A percentile compares a stretch with the other conserved stretches of the same genome.
These are phyloP conservation scores for Gandaritis pyraliata DNA, from an alignment of 2,888 invertebrate genomes.

Conservation along the genomic window DNA sequence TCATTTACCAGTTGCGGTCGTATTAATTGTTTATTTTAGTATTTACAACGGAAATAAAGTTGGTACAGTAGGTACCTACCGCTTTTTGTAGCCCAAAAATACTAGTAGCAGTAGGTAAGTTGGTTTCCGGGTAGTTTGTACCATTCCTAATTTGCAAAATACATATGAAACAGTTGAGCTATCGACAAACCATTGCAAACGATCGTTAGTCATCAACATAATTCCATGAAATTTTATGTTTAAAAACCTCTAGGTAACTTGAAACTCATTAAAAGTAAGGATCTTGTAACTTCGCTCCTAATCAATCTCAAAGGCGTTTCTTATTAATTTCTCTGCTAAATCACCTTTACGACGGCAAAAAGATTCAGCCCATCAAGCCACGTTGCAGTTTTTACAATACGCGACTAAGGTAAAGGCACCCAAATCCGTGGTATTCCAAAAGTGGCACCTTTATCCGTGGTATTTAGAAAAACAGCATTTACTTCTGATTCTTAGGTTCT, in stretches of 20 bases:
- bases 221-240: constrained; percentile 19
- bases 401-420: too few relatives aligned
- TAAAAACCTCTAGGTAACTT: constrained; percentile 22
- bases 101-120: too few relatives aligned
- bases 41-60: constrained; percentile 1
- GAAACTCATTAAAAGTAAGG: constrained; percentile 44
- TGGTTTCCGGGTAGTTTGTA: too few relatives aligned
- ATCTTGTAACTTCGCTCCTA: constrained; percentile 63
- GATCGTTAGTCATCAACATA: constrained; percentile 17
- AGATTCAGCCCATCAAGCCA: constrained; percentile 76
- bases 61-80: neutral
- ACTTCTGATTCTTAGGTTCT: too few relatives aligned
- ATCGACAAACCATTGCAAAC: too few relatives aligned
- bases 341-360: constrained; percentile 74
- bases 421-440: too few relatives aligned
- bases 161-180: too few relatives aligned
- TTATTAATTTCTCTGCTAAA: constrained; percentile 77
- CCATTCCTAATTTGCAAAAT: too few relatives aligned
- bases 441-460: too few relatives aligned
- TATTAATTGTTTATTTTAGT: constrained; percentile 13
- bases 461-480: too few relatives aligned
- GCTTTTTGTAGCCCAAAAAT: too few relatives aligned
- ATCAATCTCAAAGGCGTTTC: constrained; percentile 72
- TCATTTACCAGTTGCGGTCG: constrained; percentile 16
- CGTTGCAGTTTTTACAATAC: constrained; percentile 73